phyloP scores from a whole-genome alignment of 2,888 invertebrate species.

The Sphinx pinastri region DNA sequence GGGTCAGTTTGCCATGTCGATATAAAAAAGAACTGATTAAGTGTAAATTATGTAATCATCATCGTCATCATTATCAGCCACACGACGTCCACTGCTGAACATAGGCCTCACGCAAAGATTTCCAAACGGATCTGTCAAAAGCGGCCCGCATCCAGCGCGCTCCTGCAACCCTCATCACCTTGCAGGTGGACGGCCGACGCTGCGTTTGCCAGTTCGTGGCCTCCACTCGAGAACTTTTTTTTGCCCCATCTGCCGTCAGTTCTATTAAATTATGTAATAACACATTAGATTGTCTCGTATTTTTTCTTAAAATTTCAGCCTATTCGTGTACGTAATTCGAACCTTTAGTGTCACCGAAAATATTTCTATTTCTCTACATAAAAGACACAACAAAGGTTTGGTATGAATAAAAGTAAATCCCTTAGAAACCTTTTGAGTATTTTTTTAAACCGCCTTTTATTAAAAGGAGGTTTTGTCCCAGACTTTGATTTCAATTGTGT shows the following conservation, averaged over 20 bases:
- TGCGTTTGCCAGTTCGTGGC: no score
- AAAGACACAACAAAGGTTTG: conserved; percentile 47
- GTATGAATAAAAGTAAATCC: conserved; percentile 51
- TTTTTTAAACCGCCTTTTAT: conserved; percentile 33
- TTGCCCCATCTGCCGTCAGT: no score
- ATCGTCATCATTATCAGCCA: no score
- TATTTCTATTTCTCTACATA: conserved; percentile 45
- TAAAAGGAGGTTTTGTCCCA: conserved; percentile 25
- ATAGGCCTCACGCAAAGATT: no score
- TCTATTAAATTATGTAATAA: not conserved
- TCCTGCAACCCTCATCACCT: no score
- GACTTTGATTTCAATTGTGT: conserved; percentile 19
- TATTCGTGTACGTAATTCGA: conserved; percentile 30
- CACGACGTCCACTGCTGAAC: no score
- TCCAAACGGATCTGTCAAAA: no score
- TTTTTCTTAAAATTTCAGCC: not conserved
- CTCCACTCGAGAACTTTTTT: no score
- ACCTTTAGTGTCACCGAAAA: conserved; percentile 43
- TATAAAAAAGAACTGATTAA: not conserved
- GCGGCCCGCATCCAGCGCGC: no score
- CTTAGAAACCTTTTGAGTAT: conserved; percentile 40
- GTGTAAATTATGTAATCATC: no score
- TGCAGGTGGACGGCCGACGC: no score
- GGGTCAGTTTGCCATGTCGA: no score
- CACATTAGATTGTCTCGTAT: not conserved